These are phyloP conservation scores for Phalacrocorax aristotelis DNA, from an alignment of 2,113 vertebrate genomes.

Conservation along the genomic window DNA sequence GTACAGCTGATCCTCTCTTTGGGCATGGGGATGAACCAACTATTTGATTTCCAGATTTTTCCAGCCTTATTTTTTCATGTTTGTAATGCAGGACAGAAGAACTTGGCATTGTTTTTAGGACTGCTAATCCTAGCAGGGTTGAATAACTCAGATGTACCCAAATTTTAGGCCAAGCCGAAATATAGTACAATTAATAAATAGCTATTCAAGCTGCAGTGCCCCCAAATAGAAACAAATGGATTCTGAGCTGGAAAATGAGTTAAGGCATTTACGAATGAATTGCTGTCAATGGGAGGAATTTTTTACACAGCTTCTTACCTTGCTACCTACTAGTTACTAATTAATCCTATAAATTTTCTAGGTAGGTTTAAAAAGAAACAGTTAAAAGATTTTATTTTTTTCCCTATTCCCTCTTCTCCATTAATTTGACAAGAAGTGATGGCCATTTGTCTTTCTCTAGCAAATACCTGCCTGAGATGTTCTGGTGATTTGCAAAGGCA, in stretches of 20 bases:
- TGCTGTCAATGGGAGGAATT: background rate
- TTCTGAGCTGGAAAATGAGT: constrained; percentile 3
- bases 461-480: constrained; percentile 9
- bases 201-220: background rate
- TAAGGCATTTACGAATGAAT: background rate
- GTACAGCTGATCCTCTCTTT: constrained; percentile 51
- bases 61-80: background rate
- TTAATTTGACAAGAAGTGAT: background rate
- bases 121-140: constrained; percentile 8
- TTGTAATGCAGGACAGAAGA: background rate
- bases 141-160: background rate
- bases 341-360: background rate
- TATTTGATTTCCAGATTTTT: constrained; percentile 18
- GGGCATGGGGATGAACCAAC: background rate
- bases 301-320: background rate
- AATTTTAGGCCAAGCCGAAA: background rate
- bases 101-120: constrained; percentile 19
- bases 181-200: background rate
- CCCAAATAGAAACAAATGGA: background rate
- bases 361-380: background rate
- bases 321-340: background rate
- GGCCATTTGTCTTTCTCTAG: background rate
- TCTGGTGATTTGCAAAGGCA: constrained; percentile 33
- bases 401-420: background rate
- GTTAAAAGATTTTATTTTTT: background rate